Evolutionary conservation across 2,113 vertebrate genomes (phyloP).

Genomic region (Oreocharis arfaki): DNA sequence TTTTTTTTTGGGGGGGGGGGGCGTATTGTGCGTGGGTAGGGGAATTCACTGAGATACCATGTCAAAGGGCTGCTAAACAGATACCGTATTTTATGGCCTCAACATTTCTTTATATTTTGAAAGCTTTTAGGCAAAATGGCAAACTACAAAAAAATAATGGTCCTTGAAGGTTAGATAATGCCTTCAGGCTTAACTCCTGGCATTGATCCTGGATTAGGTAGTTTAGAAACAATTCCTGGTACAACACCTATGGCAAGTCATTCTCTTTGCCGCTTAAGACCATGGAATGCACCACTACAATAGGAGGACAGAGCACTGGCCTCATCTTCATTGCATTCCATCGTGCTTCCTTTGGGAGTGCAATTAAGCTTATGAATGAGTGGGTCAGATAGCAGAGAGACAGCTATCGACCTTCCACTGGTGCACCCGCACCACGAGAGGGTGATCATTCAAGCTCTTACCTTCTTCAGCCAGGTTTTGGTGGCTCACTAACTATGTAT

Average conservation of each 20-base stretch:
- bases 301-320: background rate
- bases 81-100: background rate
- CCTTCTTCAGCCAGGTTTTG: background rate
- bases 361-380: background rate
- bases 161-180: background rate
- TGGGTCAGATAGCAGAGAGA: background rate
- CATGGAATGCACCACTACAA: fast-evolving
- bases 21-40: too few species aligned
- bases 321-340: background rate
- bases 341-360: background rate
- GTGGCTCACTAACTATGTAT: background rate
- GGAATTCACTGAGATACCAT: background rate
- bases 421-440: background rate
- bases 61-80: background rate
- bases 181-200: background rate
- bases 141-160: background rate
- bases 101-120: background rate
- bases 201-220: background rate
- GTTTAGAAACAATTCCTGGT: background rate
- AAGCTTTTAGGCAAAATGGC: background rate
- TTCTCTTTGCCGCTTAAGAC: background rate
- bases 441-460: background rate
- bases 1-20: fast-evolving
- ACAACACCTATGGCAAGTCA: background rate
- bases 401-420: background rate